Percentiles rank a stretch among this genome's conserved stretches.
These are phyloP conservation scores for Neoascia interrupta DNA, from an alignment of 2,888 invertebrate genomes.

Conservation along the genomic window DNA sequence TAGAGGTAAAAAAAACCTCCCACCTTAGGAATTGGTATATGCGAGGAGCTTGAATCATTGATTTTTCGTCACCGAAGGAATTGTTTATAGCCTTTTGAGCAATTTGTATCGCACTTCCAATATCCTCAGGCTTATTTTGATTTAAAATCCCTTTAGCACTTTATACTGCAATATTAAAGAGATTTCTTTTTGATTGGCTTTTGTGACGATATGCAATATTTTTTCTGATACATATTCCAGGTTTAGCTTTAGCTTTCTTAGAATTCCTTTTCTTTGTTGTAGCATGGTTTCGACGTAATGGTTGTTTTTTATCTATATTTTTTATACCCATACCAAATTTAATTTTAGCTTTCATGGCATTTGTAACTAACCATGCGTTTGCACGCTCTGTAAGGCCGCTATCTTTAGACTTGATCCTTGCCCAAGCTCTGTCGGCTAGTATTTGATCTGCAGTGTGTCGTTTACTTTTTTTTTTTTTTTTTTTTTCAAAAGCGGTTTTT, in stretches of 20 bases:
- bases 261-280: too few relatives aligned
- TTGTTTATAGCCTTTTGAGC: slow-evolving; percentile 45
- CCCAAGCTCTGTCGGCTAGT: slow-evolving; percentile 49
- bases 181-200: too few relatives aligned
- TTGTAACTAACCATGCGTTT: slow-evolving; percentile 47
- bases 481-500: too few relatives aligned
- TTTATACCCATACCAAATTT: slow-evolving; percentile 57
- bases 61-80: slow-evolving; percentile 14
- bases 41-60: slow-evolving; percentile 65
- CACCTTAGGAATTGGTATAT: slow-evolving; percentile 75
- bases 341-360: slow-evolving; percentile 63
- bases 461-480: too few relatives aligned
- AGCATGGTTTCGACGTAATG: too few relatives aligned
- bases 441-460: slow-evolving; percentile 30
- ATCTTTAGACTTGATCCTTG: slow-evolving; percentile 48
- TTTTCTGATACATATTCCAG: too few relatives aligned
- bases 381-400: slow-evolving; percentile 48
- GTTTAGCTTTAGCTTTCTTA: too few relatives aligned
- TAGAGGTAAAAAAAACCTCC: too few relatives aligned
- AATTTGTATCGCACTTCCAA: slow-evolving; percentile 61
- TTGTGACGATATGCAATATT: too few relatives aligned
- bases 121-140: neutral
- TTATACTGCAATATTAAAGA: too few relatives aligned
- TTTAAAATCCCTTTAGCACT: neutral
- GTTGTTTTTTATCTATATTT: too few relatives aligned